A percentile compares a stretch with the other conserved stretches of the same genome.
Evolutionary conservation across 2,113 vertebrate genomes (phyloP).

Genomic region (Narcine bancroftii): DNA sequence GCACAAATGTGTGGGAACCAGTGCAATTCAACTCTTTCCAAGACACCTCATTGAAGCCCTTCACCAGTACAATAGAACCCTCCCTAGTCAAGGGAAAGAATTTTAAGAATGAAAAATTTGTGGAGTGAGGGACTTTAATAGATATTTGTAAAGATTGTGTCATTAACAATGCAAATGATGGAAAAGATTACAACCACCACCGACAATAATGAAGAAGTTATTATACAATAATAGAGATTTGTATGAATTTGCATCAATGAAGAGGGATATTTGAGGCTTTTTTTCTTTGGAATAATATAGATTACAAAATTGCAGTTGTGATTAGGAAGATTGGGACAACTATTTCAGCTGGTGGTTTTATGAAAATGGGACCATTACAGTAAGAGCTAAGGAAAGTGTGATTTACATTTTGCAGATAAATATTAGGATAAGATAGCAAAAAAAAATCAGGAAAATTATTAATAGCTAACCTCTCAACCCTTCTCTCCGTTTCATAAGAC

Average conservation of each 20-base stretch:
- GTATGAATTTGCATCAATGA: not conserved
- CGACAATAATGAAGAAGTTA: not conserved
- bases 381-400: not conserved
- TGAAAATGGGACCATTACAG: not conserved
- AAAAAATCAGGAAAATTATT: too few species aligned
- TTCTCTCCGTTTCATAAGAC: too few species aligned
- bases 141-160: not conserved
- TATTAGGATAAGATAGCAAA: not conserved
- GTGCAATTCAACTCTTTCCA: not conserved
- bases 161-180: not conserved
- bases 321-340: not conserved
- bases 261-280: not conserved
- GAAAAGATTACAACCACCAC: not conserved
- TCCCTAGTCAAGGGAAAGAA: not conserved
- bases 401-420: not conserved
- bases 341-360: not conserved
- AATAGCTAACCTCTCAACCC: too few species aligned
- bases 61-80: not conserved
- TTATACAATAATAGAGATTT: not conserved
- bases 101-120: not conserved
- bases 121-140: not conserved
- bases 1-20: slow-evolving; percentile 6
- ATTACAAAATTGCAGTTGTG: not conserved
- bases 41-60: not conserved
- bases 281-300: not conserved